Conservation (phyloP, 2,797 vertebrate species). For the Danionella dracula region DNA sequence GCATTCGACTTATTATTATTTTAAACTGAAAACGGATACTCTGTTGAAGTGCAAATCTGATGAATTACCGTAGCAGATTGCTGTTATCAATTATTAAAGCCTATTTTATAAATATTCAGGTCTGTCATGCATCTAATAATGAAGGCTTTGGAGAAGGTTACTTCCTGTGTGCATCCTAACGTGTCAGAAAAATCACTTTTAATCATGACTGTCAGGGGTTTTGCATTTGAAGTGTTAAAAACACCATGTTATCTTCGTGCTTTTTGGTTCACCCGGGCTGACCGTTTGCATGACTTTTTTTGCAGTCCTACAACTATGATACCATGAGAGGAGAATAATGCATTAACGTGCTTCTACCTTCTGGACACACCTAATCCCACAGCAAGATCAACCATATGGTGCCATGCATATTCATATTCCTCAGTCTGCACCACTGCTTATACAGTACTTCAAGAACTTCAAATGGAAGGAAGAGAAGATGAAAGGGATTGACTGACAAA, state of each 20-base stretch:
- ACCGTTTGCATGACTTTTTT: not conserved
- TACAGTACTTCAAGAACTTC: conserved; percentile 67
- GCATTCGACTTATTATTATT: conserved; percentile 82
- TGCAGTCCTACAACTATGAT: conserved; percentile 51
- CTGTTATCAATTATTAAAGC: conserved; percentile 99
- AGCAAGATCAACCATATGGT: conserved; percentile 73
- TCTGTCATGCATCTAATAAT: conserved; percentile 87
- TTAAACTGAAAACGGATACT: conserved; percentile 83
- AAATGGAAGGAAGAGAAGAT: conserved; percentile 45
- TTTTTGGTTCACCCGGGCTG: not conserved
- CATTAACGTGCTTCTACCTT: conserved; percentile 71
- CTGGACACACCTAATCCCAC: conserved; percentile 79
- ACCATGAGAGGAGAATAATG: conserved; percentile 73
- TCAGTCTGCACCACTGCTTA: conserved; percentile 56
- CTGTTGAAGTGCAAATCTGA: conserved; percentile 84
- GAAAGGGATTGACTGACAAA: conserved; percentile 26
- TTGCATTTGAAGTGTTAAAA: conserved; percentile 51
- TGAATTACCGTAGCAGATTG: conserved; percentile 96
- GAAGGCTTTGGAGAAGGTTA: conserved; percentile 83
- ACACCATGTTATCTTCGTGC: not conserved
- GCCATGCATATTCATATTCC: conserved; percentile 74
- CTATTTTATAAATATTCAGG: conserved; percentile 99
- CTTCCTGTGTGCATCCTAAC: conserved; percentile 80
- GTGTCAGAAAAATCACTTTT: conserved; percentile 83
- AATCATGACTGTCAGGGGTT: conserved; percentile 71